Evolutionary conservation across 2,888 invertebrate genomes (phyloP), one percentile per base, ranked within the genome.

Genomic region (Epsilonema sp.): DNA sequence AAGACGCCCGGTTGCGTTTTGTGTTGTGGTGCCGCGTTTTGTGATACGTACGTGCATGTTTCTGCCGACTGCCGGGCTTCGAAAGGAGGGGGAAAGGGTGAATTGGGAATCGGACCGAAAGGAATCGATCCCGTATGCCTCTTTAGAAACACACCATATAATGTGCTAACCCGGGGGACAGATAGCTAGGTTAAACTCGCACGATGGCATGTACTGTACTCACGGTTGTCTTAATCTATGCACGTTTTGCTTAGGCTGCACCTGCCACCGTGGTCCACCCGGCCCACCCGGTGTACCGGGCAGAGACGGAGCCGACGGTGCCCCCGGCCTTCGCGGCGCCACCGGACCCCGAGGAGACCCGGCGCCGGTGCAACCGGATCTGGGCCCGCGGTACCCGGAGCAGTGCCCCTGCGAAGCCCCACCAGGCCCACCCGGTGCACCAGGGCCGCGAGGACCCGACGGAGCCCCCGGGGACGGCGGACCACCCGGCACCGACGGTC

Each of bases 231-330:
- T n/a, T n/a, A n/a, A n/a, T n/a, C n/a, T n/a, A n/a, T n/a, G n/a
- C n/a, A n/a, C n/a, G n/a, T n/a, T n/a, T n/a, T n/a, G n/a, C n/a
- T n/a, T n/a, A n/a, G n/a, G 39, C 39, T 59, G 58, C 46, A 58
- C 58, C 4, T 63, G 63, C 45, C 56, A 60, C 47, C 56, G 61
- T 40, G 63, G 63, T 42, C 54, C 58, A n/a, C 60, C 63, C 37
- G 63, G 63, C 42, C 52, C 55, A n/a, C 50, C 58, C n/a, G 61
- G 60, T 47, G 52, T 52, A n/a, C 48, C 56, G 2, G 59, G 59
- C 20, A 49, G 56, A 25, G 57, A 58, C 42, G 59, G 59, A 45
- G 52, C 44, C 23, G 55, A 57, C 48, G 60, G 39, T 11, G 39
- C n/a, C 39, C 5, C 13, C 20, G 39, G 39, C 8, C 20, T 19